Evolutionary conservation across 2,113 vertebrate species (phyloP).

Genomic region (Ailurus styani): DNA sequence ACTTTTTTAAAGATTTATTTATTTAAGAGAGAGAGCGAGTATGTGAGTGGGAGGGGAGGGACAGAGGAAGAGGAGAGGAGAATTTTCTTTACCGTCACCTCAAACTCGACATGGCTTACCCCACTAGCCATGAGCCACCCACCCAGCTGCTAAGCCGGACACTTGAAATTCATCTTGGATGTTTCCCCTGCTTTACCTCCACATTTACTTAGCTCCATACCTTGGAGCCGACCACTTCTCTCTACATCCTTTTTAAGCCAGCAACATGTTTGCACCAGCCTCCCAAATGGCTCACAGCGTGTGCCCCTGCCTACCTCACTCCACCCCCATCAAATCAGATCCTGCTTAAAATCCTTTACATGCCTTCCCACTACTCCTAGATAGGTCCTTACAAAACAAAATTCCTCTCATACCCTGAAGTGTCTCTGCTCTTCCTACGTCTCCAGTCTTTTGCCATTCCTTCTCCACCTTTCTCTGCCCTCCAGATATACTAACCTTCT

Average conservation of each 20-base stretch:
- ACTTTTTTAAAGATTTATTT: background rate
- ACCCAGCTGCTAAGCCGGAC: background rate
- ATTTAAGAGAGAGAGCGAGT: background rate
- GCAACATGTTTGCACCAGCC: background rate
- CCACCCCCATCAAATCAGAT: background rate
- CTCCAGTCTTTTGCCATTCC: background rate
- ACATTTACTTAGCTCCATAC: background rate
- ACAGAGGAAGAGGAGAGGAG: background rate
- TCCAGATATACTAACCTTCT: background rate
- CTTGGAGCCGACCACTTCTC: background rate
- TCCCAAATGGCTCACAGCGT: background rate
- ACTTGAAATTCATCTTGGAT: background rate
- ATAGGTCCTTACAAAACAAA: background rate
- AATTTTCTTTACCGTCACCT: background rate
- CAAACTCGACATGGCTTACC: too few relatives aligned
- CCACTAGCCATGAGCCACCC: background rate
- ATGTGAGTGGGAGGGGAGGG: background rate
- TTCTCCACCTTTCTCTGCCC: background rate
- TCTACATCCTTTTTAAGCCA: background rate
- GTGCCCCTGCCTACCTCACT: background rate
- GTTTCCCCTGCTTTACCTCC: background rate
- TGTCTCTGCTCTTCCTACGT: background rate
- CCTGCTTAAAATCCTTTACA: background rate
- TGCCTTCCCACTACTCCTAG: background rate
- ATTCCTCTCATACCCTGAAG: background rate